Conservation (phyloP, 1,140 invertebrate species). For the Drosophila aff. region DNA sequence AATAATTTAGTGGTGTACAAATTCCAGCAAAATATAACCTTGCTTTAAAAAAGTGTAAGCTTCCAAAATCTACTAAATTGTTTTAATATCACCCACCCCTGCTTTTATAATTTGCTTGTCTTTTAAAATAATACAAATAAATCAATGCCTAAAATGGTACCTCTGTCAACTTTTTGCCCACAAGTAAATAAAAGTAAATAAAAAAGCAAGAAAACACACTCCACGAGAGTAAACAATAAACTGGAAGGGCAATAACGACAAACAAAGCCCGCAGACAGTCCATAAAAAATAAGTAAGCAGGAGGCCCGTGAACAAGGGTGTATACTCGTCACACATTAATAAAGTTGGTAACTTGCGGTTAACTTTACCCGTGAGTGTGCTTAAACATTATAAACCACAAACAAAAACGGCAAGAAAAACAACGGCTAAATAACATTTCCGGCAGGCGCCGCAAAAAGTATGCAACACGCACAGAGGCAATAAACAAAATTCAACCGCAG, state of each 20-base stretch:
- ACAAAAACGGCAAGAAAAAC: constrained; percentile 20
- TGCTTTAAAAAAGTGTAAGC: too few species aligned
- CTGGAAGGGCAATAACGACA: constrained; percentile 42
- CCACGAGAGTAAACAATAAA: constrained; percentile 34
- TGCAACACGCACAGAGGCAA: constrained; percentile 74
- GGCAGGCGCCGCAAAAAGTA: constrained; percentile 66
- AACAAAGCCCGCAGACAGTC: constrained; percentile 52
- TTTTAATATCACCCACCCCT: not conserved
- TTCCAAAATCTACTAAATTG: not conserved
- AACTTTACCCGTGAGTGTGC: constrained; percentile 82
- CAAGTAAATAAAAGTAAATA: constrained; percentile 57
- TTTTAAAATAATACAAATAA: constrained; percentile 41
- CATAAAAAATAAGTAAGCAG: constrained; percentile 56
- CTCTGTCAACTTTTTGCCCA: constrained; percentile 27
- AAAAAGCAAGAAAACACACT: constrained; percentile 33
- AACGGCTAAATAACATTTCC: constrained; percentile 73
- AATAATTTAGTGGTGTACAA: not conserved
- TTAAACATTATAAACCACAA: constrained; percentile 77
- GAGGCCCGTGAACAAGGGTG: constrained; percentile 17
- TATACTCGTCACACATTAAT: constrained; percentile 68
- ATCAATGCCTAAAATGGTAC: constrained; percentile 28
- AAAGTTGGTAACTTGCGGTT: constrained; percentile 82
- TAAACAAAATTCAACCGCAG: constrained; percentile 77
- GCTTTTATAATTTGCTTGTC: not conserved
- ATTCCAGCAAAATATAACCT: not conserved